Evolutionary conservation across 2,113 vertebrate species (phyloP).

Genomic region (Rhea americana): DNA sequence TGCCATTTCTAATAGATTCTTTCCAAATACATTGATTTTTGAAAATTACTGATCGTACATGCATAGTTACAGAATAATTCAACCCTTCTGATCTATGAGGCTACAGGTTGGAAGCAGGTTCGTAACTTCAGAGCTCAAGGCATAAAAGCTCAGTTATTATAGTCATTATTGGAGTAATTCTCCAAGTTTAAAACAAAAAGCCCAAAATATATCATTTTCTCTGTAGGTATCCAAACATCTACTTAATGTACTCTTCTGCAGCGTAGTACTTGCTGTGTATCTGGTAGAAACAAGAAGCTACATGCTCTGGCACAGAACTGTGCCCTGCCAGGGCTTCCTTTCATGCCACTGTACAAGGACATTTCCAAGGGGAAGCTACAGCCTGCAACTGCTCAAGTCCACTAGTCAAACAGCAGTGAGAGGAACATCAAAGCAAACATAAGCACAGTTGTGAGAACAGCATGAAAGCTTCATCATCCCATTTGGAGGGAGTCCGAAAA

Average conservation of each 20-base stretch:
- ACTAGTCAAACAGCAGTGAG: background rate
- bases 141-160: conserved; percentile 49
- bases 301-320: background rate
- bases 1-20: conserved; percentile 28
- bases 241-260: background rate
- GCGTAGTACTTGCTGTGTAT: background rate
- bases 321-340: background rate
- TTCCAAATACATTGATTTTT: conserved; percentile 45
- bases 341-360: background rate
- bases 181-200: background rate
- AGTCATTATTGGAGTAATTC: conserved; percentile 49
- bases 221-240: background rate
- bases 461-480: background rate
- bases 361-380: background rate
- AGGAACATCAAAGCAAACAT: background rate
- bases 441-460: background rate
- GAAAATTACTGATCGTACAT: conserved; percentile 33
- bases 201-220: background rate
- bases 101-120: conserved; percentile 43
- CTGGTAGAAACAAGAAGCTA: background rate
- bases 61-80: conserved; percentile 5
- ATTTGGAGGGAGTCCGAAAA: background rate
- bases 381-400: background rate
- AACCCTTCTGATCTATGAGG: conserved; percentile 39
- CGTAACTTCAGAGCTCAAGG: conserved; percentile 38